Percentiles rank a stretch among this genome's conserved stretches.
phyloP scores from a whole-genome alignment of 2,113 vertebrate genomes.

The Aphelocoma coerulescens region DNA sequence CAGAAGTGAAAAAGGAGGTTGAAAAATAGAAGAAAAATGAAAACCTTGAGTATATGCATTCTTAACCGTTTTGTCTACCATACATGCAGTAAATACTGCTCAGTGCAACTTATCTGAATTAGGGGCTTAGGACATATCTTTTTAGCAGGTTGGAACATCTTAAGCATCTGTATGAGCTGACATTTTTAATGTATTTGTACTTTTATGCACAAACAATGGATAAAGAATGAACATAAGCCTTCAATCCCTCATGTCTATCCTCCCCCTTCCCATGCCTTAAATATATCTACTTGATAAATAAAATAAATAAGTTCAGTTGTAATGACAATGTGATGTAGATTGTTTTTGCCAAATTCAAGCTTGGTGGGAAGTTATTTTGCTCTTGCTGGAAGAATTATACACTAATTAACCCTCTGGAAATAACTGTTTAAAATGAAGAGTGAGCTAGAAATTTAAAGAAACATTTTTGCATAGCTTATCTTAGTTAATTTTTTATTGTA shows the following conservation, averaged over 20 bases:
- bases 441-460: neutral
- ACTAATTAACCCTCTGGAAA: slow-evolving; percentile 42
- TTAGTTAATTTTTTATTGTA: neutral
- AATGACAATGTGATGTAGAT: neutral
- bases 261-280: neutral
- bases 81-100: neutral
- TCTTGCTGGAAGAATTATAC: neutral
- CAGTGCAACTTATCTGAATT: neutral
- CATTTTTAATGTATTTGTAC: neutral
- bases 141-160: neutral
- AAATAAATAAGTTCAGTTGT: neutral
- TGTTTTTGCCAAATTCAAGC: neutral
- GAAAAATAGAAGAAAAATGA: neutral
- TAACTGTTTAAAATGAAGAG: neutral
- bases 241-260: neutral
- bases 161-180: neutral
- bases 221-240: neutral
- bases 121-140: neutral
- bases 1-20: neutral
- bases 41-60: neutral
- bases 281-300: neutral
- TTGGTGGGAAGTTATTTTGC: neutral
- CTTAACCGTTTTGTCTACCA: neutral
- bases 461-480: neutral
- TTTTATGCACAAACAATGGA: neutral